Conservation (phyloP, 2,113 vertebrate species). For the Sebastes schlegelii region DNA sequence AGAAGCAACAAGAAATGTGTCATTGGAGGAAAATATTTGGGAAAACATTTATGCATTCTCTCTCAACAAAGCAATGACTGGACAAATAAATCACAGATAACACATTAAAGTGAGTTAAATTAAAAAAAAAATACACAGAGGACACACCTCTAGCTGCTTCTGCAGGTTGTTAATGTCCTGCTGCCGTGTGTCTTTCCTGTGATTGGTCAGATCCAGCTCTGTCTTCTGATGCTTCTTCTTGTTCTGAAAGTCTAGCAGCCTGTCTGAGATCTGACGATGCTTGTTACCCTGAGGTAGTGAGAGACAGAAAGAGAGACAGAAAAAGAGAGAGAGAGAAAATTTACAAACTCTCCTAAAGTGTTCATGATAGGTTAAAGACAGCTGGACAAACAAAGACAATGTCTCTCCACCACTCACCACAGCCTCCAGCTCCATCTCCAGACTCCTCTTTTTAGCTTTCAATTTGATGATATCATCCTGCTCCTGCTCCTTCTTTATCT, state of each 20-base stretch:
- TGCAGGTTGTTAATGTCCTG: conserved; percentile 90
- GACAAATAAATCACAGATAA: conserved; percentile 5
- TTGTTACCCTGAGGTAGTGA: conserved; percentile 87
- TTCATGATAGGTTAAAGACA: not conserved
- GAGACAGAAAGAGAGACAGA: not conserved
- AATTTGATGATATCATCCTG: conserved; percentile 92
- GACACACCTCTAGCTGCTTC: conserved; percentile 89
- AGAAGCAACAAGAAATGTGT: conserved; percentile 18
- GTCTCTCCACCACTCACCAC: conserved; percentile 84
- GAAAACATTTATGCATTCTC: not conserved
- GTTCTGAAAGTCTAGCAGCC: conserved; percentile 88
- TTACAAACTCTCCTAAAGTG: not conserved
- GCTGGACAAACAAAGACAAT: not conserved
- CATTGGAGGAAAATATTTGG: conserved; percentile 1
- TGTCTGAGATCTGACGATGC: conserved; percentile 93
- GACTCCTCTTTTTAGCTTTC: conserved; percentile 92
- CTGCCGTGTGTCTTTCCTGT: conserved; percentile 88
- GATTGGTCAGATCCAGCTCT: conserved; percentile 89
- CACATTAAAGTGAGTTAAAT: not conserved
- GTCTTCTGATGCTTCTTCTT: conserved; percentile 88
- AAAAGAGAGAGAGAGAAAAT: not conserved
- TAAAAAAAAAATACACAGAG: not conserved
- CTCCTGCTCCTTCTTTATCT: conserved; percentile 90
- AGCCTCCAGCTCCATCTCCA: conserved; percentile 95
- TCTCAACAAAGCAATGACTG: conserved; percentile 8